Percentiles rank a stretch among this genome's conserved stretches.
These are phyloP conservation scores for Nicator chloris DNA, from an alignment of 2,113 vertebrate genomes.

Conservation along the genomic window DNA sequence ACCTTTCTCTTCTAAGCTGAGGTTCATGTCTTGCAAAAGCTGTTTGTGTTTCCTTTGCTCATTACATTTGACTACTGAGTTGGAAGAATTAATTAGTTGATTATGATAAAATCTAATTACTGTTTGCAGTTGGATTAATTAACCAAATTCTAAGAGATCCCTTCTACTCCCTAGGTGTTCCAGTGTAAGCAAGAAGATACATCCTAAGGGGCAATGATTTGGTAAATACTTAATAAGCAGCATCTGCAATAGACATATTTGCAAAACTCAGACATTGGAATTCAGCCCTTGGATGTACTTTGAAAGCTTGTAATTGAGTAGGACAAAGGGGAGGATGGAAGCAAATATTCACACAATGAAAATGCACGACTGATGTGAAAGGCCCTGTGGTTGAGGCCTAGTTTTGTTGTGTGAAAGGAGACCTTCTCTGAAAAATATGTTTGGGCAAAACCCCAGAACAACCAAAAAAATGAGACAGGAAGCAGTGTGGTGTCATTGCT, in stretches of 20 bases:
- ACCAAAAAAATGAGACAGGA: not conserved
- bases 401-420: not conserved
- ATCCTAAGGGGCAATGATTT: constrained; percentile 45
- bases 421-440: not conserved
- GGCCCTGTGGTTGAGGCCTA: not conserved
- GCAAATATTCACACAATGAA: not conserved
- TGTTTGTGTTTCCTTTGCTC: constrained; percentile 22
- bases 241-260: constrained; percentile 23
- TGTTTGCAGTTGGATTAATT: constrained; percentile 64
- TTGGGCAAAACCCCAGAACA: not conserved
- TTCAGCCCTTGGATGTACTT: not conserved
- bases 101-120: constrained; percentile 59
- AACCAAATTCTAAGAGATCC: constrained; percentile 26
- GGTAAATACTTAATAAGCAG: constrained; percentile 49
- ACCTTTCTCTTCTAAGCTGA: constrained; percentile 3
- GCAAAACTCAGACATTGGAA: not conserved
- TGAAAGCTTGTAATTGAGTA: not conserved
- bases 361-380: not conserved
- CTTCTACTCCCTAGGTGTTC: constrained; percentile 4
- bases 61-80: constrained; percentile 49
- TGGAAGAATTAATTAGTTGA: constrained; percentile 65
- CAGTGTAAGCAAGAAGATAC: constrained; percentile 19
- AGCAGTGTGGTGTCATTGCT: not conserved
- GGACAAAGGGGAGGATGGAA: not conserved
- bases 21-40: not conserved